A percentile compares a stretch with the other conserved stretches of the same genome.
These are phyloP conservation scores for Molossus molossus DNA, from an alignment of 2,797 vertebrate species.

Conservation along the genomic window DNA sequence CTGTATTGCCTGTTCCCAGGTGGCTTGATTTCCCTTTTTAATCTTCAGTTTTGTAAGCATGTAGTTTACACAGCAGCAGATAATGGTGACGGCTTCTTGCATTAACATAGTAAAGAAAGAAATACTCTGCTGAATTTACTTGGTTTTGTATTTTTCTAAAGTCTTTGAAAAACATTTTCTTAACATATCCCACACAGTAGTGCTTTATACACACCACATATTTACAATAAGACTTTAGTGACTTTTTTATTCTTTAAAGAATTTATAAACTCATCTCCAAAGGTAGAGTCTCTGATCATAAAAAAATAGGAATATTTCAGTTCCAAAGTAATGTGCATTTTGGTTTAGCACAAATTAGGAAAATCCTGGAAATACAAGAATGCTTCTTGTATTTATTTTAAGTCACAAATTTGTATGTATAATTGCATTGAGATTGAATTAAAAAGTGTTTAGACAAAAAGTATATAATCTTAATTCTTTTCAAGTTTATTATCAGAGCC, in stretches of 20 bases:
- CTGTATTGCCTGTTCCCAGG: conserved; percentile 83
- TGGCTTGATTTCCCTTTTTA: conserved; percentile 86
- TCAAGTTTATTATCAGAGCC: conserved; percentile 53
- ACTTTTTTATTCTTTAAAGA: conserved; percentile 70
- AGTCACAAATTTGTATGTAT: conserved; percentile 61
- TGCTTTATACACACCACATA: conserved; percentile 52
- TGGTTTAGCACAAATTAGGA: conserved; percentile 45
- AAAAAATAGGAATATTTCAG: conserved; percentile 36
- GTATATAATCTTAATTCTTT: conserved; percentile 66
- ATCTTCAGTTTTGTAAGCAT: conserved; percentile 81
- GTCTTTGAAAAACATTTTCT: conserved; percentile 69
- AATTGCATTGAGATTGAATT: conserved; percentile 68
- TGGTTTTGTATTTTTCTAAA: conserved; percentile 69
- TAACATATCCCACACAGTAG: neutral
- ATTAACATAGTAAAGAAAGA: conserved; percentile 55
- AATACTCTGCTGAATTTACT: conserved; percentile 54
- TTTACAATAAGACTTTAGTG: conserved; percentile 63
- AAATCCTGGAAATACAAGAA: conserved; percentile 60
- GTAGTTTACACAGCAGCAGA: conserved; percentile 62
- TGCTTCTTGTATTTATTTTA: conserved; percentile 60
- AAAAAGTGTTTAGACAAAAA: conserved; percentile 66
- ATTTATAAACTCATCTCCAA: conserved; percentile 18
- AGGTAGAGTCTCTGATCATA: conserved; percentile 36
- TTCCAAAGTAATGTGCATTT: conserved; percentile 50
- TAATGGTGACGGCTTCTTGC: conserved; percentile 72